Base-by-base conservation (phyloP, 2,888 invertebrate genomes). In the Drosophila greeni region DNA sequence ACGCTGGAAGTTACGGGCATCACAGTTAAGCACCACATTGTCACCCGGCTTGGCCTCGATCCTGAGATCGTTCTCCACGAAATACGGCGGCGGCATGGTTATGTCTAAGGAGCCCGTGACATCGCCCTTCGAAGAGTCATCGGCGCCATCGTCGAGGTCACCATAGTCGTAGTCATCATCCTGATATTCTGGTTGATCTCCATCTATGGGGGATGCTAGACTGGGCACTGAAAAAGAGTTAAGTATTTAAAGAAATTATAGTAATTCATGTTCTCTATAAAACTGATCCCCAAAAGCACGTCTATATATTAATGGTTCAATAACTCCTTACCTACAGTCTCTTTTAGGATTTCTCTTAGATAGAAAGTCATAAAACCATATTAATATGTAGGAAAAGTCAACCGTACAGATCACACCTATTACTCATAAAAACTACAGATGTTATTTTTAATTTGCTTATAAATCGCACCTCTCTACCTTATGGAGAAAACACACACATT, bases 1-100 rank as follows among this genome's bases (percentile, higher is more conserved):
- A 88, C 88, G 65, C 60, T 75, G 76, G 47, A 85, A 82, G 59
- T 88, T 87, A 45, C 82, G 76, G 0, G 73, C 86, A 64, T 87
- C 86, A 69, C 88, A 88, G 20, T 84, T 82, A 8, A 88, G 65
- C 5, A 76, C 64, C 12, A 86, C 81, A 74, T 85, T 73, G 6
- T 84, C 80, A 0, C 86, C 87, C 1, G 78, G 78, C 37, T 72
- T 73, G 3, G 84, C 86, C 14, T 80, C 75, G 26, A 84, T 45
- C 2, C 33, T 60, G 1, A 85, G 20, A 2, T 83, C 76, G 0
- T 69, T 8, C 9, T 61, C 55, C 43, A 85, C 86, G 37, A 88
- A 88, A 42, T 83, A 87, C 0, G 87, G 81, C 5, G 76, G 77
- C 2, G 57, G 18, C 31, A 47, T 4, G n/a, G 20, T 9, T 1